Evolutionary conservation across 1,140 invertebrate genomes (phyloP), one percentile per base, ranked within the genome.

Genomic region (Brachionus calyciflorus): DNA sequence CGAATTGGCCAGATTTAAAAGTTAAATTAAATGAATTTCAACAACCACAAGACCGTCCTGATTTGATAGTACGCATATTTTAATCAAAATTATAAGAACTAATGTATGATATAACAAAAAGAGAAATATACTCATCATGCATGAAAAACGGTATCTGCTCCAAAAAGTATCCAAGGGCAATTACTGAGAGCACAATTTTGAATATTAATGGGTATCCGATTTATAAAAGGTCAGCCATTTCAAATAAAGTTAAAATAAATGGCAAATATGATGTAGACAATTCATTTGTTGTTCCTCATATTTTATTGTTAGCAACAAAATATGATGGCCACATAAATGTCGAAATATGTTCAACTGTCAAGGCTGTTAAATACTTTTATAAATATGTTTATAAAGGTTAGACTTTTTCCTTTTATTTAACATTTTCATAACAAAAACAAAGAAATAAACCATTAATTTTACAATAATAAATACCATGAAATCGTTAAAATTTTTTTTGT

Each of bases 41-140:
- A 80, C 76, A 44, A 53, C 7, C 80, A 2, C 19, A 76, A 19
- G 81, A 86, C 80, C 51, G 85, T 19, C 84, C 84, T 49, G 86
- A 87, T 78, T 40, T 87, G 19, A 79, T 84, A n/a, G 79, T 83
- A 53, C 73, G 86, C 78, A 85, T 88, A 10, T 88, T 88, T 79
- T 80, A 81, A 60, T 80, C 84, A 79, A 88, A 88, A 79, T 75
- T 87, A 26, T 84, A 83, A 78, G 79, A 80, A 55, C 75, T 88
- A 1, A 82, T 87, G 77, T 76, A 85, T 79, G 80, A 85, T n/a
- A 79, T 88, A 21, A 63, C 70, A 9, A 82, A 83, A 70, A 17
- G 78, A 49, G 14, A 79, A 9, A 76, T 85, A 3, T 82, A 28
- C 33, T 76, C 78, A 2, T 75, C 78, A 9, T 81, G 81, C 76